Evolutionary conservation across 1,140 invertebrate species (phyloP).

Genomic region (Sesamia nonagrioides): DNA sequence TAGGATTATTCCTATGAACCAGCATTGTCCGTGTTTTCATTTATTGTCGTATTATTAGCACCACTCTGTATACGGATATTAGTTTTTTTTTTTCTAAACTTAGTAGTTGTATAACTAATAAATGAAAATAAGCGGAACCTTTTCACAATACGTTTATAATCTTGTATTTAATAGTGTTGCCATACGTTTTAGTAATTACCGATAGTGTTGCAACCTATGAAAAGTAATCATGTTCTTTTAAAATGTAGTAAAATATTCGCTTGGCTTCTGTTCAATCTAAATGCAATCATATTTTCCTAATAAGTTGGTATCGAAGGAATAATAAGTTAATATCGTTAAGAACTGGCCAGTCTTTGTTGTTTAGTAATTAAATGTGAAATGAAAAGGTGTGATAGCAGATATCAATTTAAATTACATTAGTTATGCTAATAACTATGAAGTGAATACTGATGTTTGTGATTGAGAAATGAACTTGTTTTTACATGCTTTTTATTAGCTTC

Average conservation of each 20-base stretch:
- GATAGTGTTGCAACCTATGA: slow-evolving; percentile 1
- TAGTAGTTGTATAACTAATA: slow-evolving; percentile 28
- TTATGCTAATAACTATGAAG: neutral
- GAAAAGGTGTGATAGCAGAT: neutral
- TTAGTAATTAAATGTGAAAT: slow-evolving; percentile 40
- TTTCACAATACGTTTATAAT: slow-evolving; percentile 22
- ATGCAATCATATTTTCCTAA: slow-evolving; percentile 36
- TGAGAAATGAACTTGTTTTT: slow-evolving; percentile 4
- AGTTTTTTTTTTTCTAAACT: too few species aligned
- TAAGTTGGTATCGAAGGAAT: slow-evolving; percentile 26
- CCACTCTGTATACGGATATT: too few species aligned
- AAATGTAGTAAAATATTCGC: slow-evolving; percentile 27
- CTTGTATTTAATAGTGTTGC: slow-evolving; percentile 25
- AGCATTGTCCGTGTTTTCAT: too few species aligned
- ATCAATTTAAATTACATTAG: neutral
- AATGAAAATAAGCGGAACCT: slow-evolving; percentile 31
- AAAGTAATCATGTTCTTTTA: slow-evolving; percentile 9
- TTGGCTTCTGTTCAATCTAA: slow-evolving; percentile 36
- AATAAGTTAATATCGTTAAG: slow-evolving; percentile 29
- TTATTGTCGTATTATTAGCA: too few species aligned
- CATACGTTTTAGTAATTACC: slow-evolving; percentile 24
- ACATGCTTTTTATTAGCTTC: too few species aligned
- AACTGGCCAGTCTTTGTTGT: slow-evolving; percentile 9
- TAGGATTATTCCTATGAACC: too few species aligned
- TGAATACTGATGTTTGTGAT: slow-evolving; percentile 19